Conservation (phyloP, 2,797 vertebrate species). For the Rhodeus uyekii region DNA sequence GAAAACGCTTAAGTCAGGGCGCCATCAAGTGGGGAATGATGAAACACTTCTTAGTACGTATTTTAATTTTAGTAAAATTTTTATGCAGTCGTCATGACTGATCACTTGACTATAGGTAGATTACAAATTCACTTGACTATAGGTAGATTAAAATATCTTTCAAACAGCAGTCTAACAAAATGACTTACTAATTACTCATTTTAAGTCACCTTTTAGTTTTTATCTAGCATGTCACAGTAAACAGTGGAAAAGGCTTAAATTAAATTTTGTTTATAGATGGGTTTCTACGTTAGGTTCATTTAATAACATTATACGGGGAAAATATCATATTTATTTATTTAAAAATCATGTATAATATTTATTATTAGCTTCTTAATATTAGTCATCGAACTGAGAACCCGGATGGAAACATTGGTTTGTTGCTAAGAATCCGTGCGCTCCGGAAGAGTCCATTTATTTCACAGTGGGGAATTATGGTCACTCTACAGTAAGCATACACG, state of each 20-base stretch:
- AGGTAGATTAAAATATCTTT: neutral
- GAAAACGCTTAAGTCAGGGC: neutral
- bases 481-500: neutral
- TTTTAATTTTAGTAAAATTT: too few relatives aligned
- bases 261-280: neutral
- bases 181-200: neutral
- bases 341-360: neutral
- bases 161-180: neutral
- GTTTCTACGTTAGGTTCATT: neutral
- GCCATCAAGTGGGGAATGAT: slow-evolving; percentile 3
- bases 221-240: neutral
- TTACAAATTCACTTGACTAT: neutral
- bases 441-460: slow-evolving; percentile 25
- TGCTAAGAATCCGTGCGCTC: slow-evolving; percentile 38
- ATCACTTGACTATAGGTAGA: neutral
- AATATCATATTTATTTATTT: too few relatives aligned
- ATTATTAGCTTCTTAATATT: neutral
- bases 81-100: too few relatives aligned
- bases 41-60: neutral
- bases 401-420: slow-evolving; percentile 41
- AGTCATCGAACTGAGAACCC: slow-evolving; percentile 6
- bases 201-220: neutral
- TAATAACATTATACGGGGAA: neutral
- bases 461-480: neutral
- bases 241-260: neutral